Evolutionary conservation across 1,140 invertebrate genomes (phyloP).

Genomic region (Telenomus remus): DNA sequence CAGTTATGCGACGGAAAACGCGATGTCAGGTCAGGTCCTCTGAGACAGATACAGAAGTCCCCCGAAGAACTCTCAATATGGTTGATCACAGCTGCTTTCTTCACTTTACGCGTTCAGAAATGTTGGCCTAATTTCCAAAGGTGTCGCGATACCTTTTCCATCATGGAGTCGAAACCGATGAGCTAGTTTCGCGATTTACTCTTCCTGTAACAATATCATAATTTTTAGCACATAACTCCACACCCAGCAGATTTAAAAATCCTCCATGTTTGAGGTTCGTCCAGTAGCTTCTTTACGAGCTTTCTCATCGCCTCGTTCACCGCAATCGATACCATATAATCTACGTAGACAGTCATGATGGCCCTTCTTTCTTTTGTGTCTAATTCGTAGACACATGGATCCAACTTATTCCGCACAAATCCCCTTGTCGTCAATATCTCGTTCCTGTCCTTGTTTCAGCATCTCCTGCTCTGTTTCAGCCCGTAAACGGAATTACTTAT

Average conservation of each 20-base stretch:
- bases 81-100: background rate
- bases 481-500: conserved; percentile 65
- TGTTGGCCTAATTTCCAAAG: conserved; percentile 14
- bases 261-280: conserved; percentile 30
- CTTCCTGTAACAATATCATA: conserved; percentile 22
- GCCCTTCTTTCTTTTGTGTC: conserved; percentile 15
- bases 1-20: conserved; percentile 58
- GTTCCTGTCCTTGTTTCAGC: conserved; percentile 56
- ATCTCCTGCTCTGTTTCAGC: conserved; percentile 62
- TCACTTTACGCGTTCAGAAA: conserved; percentile 5
- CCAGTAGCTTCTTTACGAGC: conserved; percentile 18
- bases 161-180: conserved; percentile 23
- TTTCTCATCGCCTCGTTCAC: conserved; percentile 4
- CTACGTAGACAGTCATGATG: conserved; percentile 27
- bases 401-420: background rate
- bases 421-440: background rate
- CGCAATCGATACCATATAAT: conserved; percentile 22
- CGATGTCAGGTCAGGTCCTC: conserved; percentile 67
- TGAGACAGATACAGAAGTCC: conserved; percentile 63
- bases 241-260: conserved; percentile 19
- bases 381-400: conserved; percentile 33
- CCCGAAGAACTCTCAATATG: conserved; percentile 62
- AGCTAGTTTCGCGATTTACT: conserved; percentile 23
- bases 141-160: conserved; percentile 23
- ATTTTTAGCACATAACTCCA: conserved; percentile 15